A percentile compares a stretch with the other conserved stretches of the same genome.
Conservation (phyloP, 2,888 invertebrate species). For the Ichneumoninae sp. region DNA sequence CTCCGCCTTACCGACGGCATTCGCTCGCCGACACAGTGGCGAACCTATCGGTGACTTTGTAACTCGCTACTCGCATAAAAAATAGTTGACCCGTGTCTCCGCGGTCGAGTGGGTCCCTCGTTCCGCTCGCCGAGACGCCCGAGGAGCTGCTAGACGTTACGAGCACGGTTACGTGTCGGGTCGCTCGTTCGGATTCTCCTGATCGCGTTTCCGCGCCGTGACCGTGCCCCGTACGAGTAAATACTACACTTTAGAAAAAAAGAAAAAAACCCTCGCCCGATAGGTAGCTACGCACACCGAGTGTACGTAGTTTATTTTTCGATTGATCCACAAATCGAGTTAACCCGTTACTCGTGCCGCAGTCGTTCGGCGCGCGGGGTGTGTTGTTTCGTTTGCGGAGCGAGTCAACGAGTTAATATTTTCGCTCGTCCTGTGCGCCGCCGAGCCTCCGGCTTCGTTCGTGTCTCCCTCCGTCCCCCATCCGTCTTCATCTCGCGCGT, state of each 20-base stretch:
- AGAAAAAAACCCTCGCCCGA: not conserved
- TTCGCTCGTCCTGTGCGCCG: not conserved
- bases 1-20: not conserved
- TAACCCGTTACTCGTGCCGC: slow-evolving; percentile 20
- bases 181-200: slow-evolving; percentile 17
- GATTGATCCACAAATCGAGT: slow-evolving; percentile 13
- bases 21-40: not conserved
- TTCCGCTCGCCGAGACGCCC: slow-evolving; percentile 65
- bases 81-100: slow-evolving; percentile 68
- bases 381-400: slow-evolving; percentile 3
- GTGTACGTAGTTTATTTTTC: not conserved
- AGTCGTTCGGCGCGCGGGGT: slow-evolving; percentile 8
- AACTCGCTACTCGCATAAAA: slow-evolving; percentile 19
- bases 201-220: slow-evolving; percentile 30
- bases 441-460: not conserved
- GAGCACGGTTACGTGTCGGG: slow-evolving; percentile 43
- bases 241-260: slow-evolving; percentile 4
- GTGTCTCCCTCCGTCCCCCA: not conserved
- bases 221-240: slow-evolving; percentile 13
- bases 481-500: slow-evolving; percentile 8
- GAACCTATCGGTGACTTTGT: slow-evolving; percentile 25
- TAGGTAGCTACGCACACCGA: not conserved
- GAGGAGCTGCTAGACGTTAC: slow-evolving; percentile 54
- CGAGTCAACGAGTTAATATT: slow-evolving; percentile 15
- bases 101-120: slow-evolving; percentile 72